Base-by-base conservation (phyloP, 1,140 invertebrate genomes). In the Phthorimaea operculella region DNA sequence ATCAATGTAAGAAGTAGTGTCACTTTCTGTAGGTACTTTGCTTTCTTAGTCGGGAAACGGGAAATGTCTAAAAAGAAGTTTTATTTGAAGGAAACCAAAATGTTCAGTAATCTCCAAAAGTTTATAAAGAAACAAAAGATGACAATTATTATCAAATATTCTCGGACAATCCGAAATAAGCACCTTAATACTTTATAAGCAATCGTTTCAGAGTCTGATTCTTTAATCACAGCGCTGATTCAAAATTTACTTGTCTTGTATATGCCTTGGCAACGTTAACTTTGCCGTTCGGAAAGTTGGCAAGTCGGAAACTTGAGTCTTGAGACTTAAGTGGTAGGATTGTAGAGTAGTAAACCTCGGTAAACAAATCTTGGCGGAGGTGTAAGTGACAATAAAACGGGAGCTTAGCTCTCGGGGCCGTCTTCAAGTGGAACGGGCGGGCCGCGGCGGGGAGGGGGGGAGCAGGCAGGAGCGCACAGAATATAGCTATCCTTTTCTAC, bases 371-470 rank as follows among this genome's bases (percentile, higher is more conserved):
- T 76, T 79, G 63, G 72, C 55, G 54, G 63, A 74, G 78, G 76
- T 80, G 72, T 84, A 82, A 84, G 77, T 82, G 81, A 81, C 78
- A 82, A 84, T 81, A 84, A 82, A 84, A 82, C 64, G 74, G 74
- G 69, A 78, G 76, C 72, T 80, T 80, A 81, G 69, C 70, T 75
- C 67, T 79, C 76, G 71, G 72, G 74, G 74, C 76, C 80, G 74
- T 83, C 80, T 80, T 82, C 66, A 76, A 77, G 74, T 76, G 74
- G 76, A 71, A 76, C 71, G 71, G 58, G 17, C 52, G 28, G 11
- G 54, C 21, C 14, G 17, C 59, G 17, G 50, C 52, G 60, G 58
- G 58, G 52, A 44, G 17, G 57, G 59, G 60, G 52, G 45, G 59
- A 21, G 16, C 44, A 63, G 55, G 63, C 48, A 60, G 58, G 57